Base-by-base conservation (phyloP, 2,797 vertebrate species). In the Bradypodion pumilum region DNA sequence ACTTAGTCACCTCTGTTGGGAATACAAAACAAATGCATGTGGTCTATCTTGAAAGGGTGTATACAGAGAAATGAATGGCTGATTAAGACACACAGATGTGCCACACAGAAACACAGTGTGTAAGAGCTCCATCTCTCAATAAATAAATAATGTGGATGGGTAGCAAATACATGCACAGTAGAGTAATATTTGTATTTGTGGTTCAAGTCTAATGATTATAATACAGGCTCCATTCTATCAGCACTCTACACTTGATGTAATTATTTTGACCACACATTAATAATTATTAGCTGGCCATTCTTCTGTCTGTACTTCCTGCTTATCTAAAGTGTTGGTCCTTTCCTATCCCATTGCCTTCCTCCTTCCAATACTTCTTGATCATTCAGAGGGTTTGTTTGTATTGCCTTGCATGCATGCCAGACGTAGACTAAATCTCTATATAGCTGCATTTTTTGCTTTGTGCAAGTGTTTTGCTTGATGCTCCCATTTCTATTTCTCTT, bases 361-460 rank as follows among this genome's bases (percentile, higher is more conserved):
- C 46, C 46, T 49, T 42, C 80, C 6, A 35, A 4, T 23, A 27
- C n/a, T 44, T 13, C n/a, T 59, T 62, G 86, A 91, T 82, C 0
- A 74, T 23, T 32, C 1, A 15, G n/a, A 65, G 73, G 81, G 27
- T 10, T 65, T 32, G 21, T 80, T 44, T 75, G 86, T 84, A 79
- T 37, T 19, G 65, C 76, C 65, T 52, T 83, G 0, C 0, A 10
- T 1, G 1, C 81, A 82, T 74, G 79, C 88, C 86, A 85, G 87
- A 73, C 35, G 32, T 2, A 83, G 88, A 88, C 78, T 75, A 77
- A 85, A 40, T 84, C 81, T 82, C 68, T 81, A 13, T 85, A 35
- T 8, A 9, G 32, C 74, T 59, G 77, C 1, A 29, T 69, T 59
- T 1, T 19, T 25, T 35, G 10, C 35, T 85, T 52, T 0, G 68